Evolutionary conservation across 2,113 vertebrate species (phyloP), one percentile per base, ranked within the genome.

Genomic region (Callionymus lyra): DNA sequence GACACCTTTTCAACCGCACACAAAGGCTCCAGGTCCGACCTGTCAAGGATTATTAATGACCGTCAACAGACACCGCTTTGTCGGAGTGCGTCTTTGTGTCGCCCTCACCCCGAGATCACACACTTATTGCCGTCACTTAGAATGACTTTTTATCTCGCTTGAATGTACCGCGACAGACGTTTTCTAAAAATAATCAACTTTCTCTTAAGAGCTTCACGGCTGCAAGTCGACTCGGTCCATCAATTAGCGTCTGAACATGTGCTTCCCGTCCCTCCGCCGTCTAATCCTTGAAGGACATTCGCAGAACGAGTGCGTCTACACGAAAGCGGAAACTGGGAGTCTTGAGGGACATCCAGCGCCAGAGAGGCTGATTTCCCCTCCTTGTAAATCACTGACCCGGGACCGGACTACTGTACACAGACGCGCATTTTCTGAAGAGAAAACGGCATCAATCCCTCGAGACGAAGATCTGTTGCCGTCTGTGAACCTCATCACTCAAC

Each of bases 41-140:
- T 70, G 72, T 73, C 78, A 79, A 35, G 41, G 32, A 62, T 74
- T 74, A 80, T 81, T 76, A 77, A 82, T 81, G 80, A 75, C 52
- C 43, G 68, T 56, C 73, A 64, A 75, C 67, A 54, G 63, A 74
- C 55, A 70, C 59, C 17, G 13, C 67, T 75, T 71, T 73, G 67
- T 71, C 50, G 46, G 31, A 31, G 35, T 63, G 46, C 21, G 33
- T 44, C 47, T 59, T 36, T 38, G 34, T 63, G 38, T 42, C 45
- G 52, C 68, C 61, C 37, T 31, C 66, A 31, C 66, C 64, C 65
- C 68, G 46, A 31, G 38, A 62, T 58, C 47, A 45, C 16, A 34
- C 33, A 10, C 15, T 16, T 41, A 9, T 11, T 21, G 34, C 33
- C 1, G 18, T 46, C 17, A 46, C 10, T 19, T 34, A n/a, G n/a